phyloP scores from a whole-genome alignment of 2,888 invertebrate genomes.

The Cephus pulcher region DNA sequence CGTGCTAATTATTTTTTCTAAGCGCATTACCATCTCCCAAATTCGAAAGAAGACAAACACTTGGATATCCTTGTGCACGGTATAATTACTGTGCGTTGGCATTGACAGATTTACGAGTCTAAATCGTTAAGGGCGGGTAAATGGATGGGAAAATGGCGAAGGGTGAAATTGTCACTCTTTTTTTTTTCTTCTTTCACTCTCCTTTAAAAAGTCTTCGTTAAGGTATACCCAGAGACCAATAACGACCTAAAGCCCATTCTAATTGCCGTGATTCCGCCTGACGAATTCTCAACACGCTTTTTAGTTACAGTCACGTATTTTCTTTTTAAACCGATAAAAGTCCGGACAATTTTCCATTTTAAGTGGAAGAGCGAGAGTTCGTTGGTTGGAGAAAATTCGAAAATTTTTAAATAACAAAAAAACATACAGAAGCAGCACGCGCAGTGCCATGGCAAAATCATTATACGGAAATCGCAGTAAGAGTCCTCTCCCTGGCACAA shows the following conservation, averaged over 20 bases:
- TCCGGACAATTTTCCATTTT: neutral
- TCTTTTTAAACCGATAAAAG: neutral
- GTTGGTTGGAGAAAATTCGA: neutral
- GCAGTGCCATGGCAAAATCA: neutral
- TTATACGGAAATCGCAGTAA: neutral
- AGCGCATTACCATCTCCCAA: neutral
- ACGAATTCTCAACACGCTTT: neutral
- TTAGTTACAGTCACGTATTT: neutral
- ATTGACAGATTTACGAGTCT: neutral
- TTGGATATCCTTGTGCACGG: neutral
- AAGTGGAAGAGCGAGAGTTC: neutral
- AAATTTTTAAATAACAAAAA: neutral
- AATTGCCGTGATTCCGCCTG: neutral
- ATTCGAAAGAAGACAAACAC: neutral
- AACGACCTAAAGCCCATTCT: neutral
- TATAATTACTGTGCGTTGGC: neutral
- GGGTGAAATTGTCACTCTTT: neutral
- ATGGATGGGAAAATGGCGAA: conserved; percentile 2
- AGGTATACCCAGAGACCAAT: neutral
- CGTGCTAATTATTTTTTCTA: neutral
- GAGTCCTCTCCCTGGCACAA: neutral
- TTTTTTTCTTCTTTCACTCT: neutral
- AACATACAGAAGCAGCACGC: neutral
- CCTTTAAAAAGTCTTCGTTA: neutral
- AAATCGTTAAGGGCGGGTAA: neutral